A percentile compares a stretch with the other conserved stretches of the same genome.
These are phyloP conservation scores for Arrhamphus sclerolepis DNA, from an alignment of 2,797 vertebrate genomes.

Conservation along the genomic window DNA sequence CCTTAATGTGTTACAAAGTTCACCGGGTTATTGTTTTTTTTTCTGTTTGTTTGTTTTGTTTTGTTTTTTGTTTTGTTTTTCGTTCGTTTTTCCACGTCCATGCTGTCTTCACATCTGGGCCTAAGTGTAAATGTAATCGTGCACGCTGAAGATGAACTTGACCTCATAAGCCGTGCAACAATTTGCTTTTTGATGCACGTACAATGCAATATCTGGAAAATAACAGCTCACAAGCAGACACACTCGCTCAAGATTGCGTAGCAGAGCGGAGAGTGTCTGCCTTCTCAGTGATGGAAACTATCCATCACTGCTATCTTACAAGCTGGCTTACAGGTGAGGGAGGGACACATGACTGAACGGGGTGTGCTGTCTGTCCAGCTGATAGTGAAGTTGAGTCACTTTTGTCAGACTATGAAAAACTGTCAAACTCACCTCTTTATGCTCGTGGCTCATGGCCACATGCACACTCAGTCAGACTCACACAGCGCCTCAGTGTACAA, in stretches of 20 bases:
- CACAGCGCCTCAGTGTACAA: slow-evolving; percentile 28
- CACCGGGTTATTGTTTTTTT: background rate
- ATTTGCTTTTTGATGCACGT: background rate
- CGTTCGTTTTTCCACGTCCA: no score
- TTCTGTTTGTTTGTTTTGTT: no score
- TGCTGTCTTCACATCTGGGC: background rate
- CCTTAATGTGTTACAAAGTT: background rate
- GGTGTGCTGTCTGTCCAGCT: slow-evolving; percentile 1
- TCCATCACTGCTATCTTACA: background rate
- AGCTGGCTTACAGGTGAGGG: background rate
- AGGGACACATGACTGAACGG: background rate
- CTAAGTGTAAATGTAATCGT: background rate
- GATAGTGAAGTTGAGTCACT: background rate
- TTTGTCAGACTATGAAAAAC: background rate
- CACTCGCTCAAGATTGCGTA: no score
- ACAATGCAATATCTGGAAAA: background rate
- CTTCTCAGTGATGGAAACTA: background rate
- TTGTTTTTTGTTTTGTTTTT: background rate
- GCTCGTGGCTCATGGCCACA: slow-evolving; percentile 12
- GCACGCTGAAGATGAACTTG: background rate
- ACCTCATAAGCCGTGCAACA: background rate
- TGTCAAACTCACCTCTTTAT: background rate
- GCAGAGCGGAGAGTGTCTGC: background rate
- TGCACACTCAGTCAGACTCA: background rate
- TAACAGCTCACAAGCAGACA: background rate